Evolutionary conservation across 2,113 vertebrate species (phyloP), one percentile per base, ranked within the genome.

Genomic region (Pithys albifrons): DNA sequence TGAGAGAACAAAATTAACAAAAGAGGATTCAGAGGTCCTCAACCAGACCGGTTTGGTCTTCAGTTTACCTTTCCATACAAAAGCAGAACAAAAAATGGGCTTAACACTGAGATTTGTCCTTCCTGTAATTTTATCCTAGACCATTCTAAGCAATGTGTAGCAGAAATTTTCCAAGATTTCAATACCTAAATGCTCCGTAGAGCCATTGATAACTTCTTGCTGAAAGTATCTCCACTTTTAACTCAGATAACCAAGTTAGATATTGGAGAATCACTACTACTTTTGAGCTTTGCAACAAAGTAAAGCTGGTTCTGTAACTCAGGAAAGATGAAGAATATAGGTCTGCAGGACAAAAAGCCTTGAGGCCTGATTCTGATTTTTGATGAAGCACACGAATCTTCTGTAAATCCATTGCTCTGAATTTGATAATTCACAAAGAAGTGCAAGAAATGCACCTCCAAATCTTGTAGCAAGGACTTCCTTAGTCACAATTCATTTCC

Each of bases 91-190:
- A 94, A 95, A 89, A 52, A 59, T 51, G 57, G 48, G 89, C 31
- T 29, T 84, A 86, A 86, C 76, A 16, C 55, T 22, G 49, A 92
- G 41, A 35, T 54, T 23, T 51, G 17, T 78, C 80, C 67, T 87
- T 91, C 83, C 76, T 83, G 18, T 89, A 66, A 57, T 91, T 67
- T 64, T 25, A 81, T 67, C 43, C 35, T 89, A 35, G 85, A 87
- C 29, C 43, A 90, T 62, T 90, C 49, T 49, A 84, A 91, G 93
- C 80, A 75, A 92, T 0, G 10, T 74, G 79, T 88, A 96, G 94
- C 91, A 93, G 85, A 93, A 51, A 31, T 88, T 95, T 96, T 96
- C 94, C 90, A 91, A 96, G 23, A 88, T 96, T 97, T 91, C 84
- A 76, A 41, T 94, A 86, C 80, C 51, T 88, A 94, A 97, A 88